Evolutionary conservation across 1,140 invertebrate genomes (phyloP).

Genomic region (Chrysomallon squamiferum): DNA sequence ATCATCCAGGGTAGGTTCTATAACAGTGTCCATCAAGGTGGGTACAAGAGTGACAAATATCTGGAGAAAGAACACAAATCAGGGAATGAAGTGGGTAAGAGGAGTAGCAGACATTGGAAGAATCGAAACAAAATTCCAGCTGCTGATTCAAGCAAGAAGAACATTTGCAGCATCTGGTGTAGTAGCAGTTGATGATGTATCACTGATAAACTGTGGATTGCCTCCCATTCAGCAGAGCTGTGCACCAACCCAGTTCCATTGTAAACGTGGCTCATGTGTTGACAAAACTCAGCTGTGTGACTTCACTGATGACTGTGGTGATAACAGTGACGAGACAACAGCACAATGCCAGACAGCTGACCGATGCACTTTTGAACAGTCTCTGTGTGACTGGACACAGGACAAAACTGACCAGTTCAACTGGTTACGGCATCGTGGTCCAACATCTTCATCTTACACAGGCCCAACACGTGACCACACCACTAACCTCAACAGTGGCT

Average conservation of each 20-base stretch:
- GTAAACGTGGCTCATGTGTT: slow-evolving; percentile 42
- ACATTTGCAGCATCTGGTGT: slow-evolving; percentile 74
- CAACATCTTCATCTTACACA: slow-evolving; percentile 64
- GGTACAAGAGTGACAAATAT: slow-evolving; percentile 23
- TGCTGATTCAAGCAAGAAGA: slow-evolving; percentile 75
- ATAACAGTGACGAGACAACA: slow-evolving; percentile 40
- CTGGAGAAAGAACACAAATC: slow-evolving; percentile 16
- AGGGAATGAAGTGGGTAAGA: slow-evolving; percentile 36
- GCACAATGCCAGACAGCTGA: slow-evolving; percentile 9
- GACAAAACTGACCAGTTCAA: slow-evolving; percentile 78
- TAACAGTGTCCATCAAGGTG: slow-evolving; percentile 31
- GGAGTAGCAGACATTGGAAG: slow-evolving; percentile 38
- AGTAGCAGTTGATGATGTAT: slow-evolving; percentile 79
- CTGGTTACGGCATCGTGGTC: slow-evolving; percentile 72
- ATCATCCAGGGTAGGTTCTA: slow-evolving; percentile 20
- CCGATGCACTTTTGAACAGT: slow-evolving; percentile 76
- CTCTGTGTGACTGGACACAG: slow-evolving; percentile 78
- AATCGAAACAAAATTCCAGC: slow-evolving; percentile 62
- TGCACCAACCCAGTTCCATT: slow-evolving; percentile 29
- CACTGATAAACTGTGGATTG: slow-evolving; percentile 62
- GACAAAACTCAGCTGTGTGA: slow-evolving; percentile 41
- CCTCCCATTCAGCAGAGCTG: slow-evolving; percentile 36
- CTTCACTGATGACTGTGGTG: slow-evolving; percentile 52
- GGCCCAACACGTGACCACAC: slow-evolving; percentile 80
- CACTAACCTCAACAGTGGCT: slow-evolving; percentile 30